These are phyloP conservation scores for Stomatorhinus walkeri DNA, from an alignment of 2,797 vertebrate genomes.

Conservation along the genomic window DNA sequence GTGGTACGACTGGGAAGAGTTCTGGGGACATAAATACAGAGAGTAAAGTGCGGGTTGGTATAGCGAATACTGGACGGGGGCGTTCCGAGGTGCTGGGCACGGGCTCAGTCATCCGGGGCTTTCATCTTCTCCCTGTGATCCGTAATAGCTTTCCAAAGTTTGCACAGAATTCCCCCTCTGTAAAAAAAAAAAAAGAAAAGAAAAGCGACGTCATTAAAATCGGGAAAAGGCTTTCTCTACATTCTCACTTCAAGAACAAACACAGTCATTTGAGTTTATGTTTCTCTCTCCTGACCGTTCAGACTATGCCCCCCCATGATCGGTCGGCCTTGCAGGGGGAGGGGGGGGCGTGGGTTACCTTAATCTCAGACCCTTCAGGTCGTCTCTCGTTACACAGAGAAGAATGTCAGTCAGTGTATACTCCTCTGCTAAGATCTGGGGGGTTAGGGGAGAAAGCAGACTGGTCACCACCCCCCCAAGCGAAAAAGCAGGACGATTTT, in stretches of 20 bases:
- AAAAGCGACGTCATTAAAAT: slow-evolving; percentile 18
- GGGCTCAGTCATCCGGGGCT: slow-evolving; percentile 35
- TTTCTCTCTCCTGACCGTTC: not conserved
- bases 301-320: not conserved
- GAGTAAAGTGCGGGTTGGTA: slow-evolving; percentile 68
- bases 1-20: slow-evolving; percentile 16
- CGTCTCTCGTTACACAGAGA: slow-evolving; percentile 81
- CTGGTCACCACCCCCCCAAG: not conserved
- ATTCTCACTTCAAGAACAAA: not conserved
- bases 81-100: slow-evolving; percentile 3
- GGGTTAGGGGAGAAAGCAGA: slow-evolving; percentile 9
- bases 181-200: not conserved
- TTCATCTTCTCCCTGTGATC: slow-evolving; percentile 79
- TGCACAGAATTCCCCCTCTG: slow-evolving; percentile 90
- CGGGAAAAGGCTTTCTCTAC: not conserved
- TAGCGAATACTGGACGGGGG: slow-evolving; percentile 38
- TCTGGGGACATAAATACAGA: slow-evolving; percentile 71
- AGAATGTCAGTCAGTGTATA: slow-evolving; percentile 84
- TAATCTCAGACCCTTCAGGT: slow-evolving; percentile 85
- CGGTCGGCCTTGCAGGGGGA: not conserved
- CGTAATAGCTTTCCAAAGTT: slow-evolving; percentile 86
- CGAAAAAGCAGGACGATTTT: not conserved
- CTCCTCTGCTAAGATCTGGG: slow-evolving; percentile 81
- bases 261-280: not conserved
- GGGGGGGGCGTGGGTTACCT: slow-evolving; percentile 58